These are phyloP conservation scores for Luidia sarsii DNA, from an alignment of 53 echinoderm and acorn worm species.

Conservation along the genomic window DNA sequence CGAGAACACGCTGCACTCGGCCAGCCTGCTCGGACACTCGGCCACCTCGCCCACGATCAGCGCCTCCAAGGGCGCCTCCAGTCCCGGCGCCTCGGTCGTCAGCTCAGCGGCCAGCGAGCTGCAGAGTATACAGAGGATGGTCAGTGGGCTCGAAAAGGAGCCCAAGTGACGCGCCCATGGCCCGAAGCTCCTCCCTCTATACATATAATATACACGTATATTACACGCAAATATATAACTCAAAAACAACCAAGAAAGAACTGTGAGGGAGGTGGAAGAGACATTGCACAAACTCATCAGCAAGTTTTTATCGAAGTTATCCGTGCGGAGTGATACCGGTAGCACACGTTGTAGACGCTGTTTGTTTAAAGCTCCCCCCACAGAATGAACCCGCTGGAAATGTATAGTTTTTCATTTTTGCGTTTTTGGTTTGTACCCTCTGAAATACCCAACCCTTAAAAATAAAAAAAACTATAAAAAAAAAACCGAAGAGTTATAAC, in stretches of 20 bases:
- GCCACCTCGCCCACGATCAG: slow-evolving; percentile 54
- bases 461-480: background rate
- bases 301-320: background rate
- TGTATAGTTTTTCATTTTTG: no score
- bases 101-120: slow-evolving; percentile 95
- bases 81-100: slow-evolving; percentile 57
- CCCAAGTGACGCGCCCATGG: slow-evolving; percentile 60
- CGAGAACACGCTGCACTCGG: slow-evolving; percentile 76
- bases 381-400: no score
- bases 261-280: background rate
- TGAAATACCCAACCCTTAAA: background rate
- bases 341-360: no score
- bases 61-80: slow-evolving; percentile 43
- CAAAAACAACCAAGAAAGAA: background rate
- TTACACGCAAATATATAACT: background rate
- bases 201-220: background rate
- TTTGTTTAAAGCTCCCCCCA: no score
- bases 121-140: slow-evolving; percentile 97
- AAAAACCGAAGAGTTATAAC: background rate
- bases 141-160: slow-evolving; percentile 89
- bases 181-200: no score
- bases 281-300: background rate
- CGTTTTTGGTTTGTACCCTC: no score
- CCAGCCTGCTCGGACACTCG: slow-evolving; percentile 51
- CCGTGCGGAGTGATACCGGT: background rate